Base-by-base conservation (phyloP, 2,113 vertebrate genomes). In the Cromileptes altivelis region DNA sequence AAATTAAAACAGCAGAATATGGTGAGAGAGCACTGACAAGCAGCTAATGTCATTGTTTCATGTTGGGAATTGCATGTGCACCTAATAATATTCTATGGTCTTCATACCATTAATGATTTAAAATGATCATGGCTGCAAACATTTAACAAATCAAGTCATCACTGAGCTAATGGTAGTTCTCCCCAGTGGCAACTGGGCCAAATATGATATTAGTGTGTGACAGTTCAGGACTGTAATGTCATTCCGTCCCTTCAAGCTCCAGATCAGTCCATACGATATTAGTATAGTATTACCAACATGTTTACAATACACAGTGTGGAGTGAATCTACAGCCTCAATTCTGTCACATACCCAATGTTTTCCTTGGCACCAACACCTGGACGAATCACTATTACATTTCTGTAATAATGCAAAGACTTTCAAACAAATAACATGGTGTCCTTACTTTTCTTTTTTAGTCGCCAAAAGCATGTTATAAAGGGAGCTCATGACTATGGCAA, bases 381-480 rank as follows among this genome's bases (percentile, higher is more conserved):
- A 60, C 53, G 15, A 67, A 49, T 75, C 56, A 19, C 19, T 6
- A 25, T 80, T 18, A 30, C 63, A 62, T 70, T 62, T 49, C 56
- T 42, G 30, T 45, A 61, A 69, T 53, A 23, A 68, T 68, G 55
- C 45, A 53, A 50, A 23, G 40, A 58, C 40, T 45, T 11, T 47
- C 11, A 42, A 40, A 67, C 40, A 77, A 67, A 68, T 27, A 47
- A 4, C 64, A 70, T 25, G 0, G 19, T 80, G 75, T 1, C 15
- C 19, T 25, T 27, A 57, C 14, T 53, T 57, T 47, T 60, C 9
- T 19, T 56, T 17, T 45, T 62, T 14, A 21, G 63, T 53, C 47
- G 70, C 64, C 70, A 33, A 47, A 61, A 70, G 64, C 52, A 60
- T 75, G 70, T 37, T 58, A 40, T 61, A 12, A 75, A 50, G 50